A percentile compares a stretch with the other conserved stretches of the same genome.
phyloP scores from a whole-genome alignment of 2,797 vertebrate genomes.

The Falco peregrinus region DNA sequence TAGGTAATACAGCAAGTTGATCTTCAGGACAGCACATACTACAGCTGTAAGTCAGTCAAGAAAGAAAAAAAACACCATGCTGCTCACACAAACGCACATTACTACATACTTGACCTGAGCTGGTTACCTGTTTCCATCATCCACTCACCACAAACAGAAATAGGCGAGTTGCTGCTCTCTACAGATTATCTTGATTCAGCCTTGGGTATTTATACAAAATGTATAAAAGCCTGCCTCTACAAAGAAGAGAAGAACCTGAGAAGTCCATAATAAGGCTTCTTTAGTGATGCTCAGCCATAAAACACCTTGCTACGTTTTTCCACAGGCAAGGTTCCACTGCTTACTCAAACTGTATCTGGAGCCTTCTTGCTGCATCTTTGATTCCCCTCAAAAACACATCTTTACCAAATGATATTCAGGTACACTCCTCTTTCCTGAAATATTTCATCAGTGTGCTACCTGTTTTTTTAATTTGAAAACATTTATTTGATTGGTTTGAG shows the following conservation, averaged over 20 bases:
- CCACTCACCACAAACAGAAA: not conserved
- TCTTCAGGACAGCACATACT: not conserved
- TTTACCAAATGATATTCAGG: not conserved
- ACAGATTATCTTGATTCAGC: not conserved
- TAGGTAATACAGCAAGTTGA: not conserved
- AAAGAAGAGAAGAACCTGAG: not conserved
- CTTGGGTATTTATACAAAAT: not conserved
- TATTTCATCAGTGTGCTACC: not conserved
- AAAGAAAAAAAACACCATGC: not conserved
- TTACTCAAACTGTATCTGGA: not conserved
- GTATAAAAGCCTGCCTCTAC: not conserved
- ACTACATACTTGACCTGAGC: not conserved
- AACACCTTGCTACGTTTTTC: not conserved
- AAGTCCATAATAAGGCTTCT: not conserved
- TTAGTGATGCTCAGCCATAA: not conserved
- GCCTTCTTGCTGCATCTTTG: not conserved
- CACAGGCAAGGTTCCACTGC: fast-evolving
- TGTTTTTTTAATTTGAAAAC: not conserved
- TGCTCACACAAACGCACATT: not conserved
- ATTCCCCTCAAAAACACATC: not conserved
- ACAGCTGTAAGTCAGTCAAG: not conserved
- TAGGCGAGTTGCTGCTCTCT: not conserved
- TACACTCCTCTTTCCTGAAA: not conserved
- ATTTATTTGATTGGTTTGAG: not conserved
- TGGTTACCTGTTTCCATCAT: not conserved